phyloP scores from a whole-genome alignment of 2,888 invertebrate genomes.

The Latheticus oryzae region DNA sequence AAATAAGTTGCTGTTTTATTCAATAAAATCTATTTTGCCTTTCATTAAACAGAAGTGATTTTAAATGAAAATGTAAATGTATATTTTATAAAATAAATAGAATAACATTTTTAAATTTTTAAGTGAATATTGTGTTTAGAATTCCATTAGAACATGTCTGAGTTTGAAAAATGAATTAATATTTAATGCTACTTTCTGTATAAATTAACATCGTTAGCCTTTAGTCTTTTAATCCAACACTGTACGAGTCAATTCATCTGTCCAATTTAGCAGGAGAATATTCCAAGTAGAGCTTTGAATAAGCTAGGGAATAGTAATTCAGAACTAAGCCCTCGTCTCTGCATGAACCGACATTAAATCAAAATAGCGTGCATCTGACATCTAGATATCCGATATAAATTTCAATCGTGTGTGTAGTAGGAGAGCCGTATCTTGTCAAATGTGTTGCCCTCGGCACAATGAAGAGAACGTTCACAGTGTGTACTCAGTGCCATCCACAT shows the following conservation, averaged over 20 bases:
- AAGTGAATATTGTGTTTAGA: no score
- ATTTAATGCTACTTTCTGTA: no score
- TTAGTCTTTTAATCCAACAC: background rate
- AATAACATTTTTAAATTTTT: no score
- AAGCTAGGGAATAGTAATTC: slow-evolving; percentile 33
- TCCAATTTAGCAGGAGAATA: slow-evolving; percentile 23
- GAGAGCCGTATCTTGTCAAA: slow-evolving; percentile 36
- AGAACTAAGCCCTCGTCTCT: slow-evolving; percentile 33
- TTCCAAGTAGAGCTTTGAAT: slow-evolving; percentile 26
- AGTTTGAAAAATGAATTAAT: no score
- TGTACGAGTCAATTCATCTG: slow-evolving; percentile 21
- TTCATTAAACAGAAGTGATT: no score
- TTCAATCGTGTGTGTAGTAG: slow-evolving; percentile 35
- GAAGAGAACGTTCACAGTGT: slow-evolving; percentile 9
- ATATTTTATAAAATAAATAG: no score
- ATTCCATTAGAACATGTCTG: no score
- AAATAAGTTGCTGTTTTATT: no score
- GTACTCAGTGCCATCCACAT: slow-evolving; percentile 37
- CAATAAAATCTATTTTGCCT: no score
- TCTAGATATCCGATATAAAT: slow-evolving; percentile 38
- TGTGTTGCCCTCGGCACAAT: slow-evolving; percentile 29
- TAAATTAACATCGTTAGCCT: no score
- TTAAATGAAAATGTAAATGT: no score
- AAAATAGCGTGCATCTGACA: slow-evolving; percentile 39
- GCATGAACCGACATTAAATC: slow-evolving; percentile 33